phyloP scores from a whole-genome alignment of 2,888 invertebrate genomes.

The Leptopilina drosophilae region DNA sequence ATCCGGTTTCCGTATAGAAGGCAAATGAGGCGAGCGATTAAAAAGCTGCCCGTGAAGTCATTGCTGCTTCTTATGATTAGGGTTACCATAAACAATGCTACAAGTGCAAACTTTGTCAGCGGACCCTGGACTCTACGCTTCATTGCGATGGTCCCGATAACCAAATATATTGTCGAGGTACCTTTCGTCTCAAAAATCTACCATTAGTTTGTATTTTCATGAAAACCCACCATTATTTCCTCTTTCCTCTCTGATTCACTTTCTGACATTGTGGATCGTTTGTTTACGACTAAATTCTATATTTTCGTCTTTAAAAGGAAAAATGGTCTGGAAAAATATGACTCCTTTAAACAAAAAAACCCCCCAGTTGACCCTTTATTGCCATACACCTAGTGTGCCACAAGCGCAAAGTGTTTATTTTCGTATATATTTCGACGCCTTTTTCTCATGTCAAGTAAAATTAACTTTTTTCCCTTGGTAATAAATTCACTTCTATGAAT shows the following conservation, averaged over 20 bases:
- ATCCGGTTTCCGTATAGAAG: constrained; percentile 25
- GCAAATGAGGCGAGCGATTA: background rate
- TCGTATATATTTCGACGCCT: no score
- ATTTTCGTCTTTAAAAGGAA: background rate
- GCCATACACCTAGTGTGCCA: constrained; percentile 18
- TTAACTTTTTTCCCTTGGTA: no score
- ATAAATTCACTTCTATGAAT: no score
- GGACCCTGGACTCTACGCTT: constrained; percentile 91
- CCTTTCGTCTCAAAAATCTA: constrained; percentile 59
- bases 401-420: constrained; percentile 57
- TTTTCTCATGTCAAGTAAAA: no score
- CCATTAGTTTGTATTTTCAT: constrained; percentile 47
- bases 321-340: no score
- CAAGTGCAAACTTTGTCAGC: constrained; percentile 91
- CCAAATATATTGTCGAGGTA: constrained; percentile 96
- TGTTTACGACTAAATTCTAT: background rate
- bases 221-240: background rate
- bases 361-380: no score
- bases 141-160: constrained; percentile 95
- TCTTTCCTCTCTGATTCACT: background rate
- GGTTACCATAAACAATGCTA: constrained; percentile 94
- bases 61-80: constrained; percentile 79
- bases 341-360: no score
- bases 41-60: constrained; percentile 57
- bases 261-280: constrained; percentile 11